These are phyloP conservation scores for Drosophila quadrilineata DNA, from an alignment of 1,140 invertebrate species.

Conservation along the genomic window DNA sequence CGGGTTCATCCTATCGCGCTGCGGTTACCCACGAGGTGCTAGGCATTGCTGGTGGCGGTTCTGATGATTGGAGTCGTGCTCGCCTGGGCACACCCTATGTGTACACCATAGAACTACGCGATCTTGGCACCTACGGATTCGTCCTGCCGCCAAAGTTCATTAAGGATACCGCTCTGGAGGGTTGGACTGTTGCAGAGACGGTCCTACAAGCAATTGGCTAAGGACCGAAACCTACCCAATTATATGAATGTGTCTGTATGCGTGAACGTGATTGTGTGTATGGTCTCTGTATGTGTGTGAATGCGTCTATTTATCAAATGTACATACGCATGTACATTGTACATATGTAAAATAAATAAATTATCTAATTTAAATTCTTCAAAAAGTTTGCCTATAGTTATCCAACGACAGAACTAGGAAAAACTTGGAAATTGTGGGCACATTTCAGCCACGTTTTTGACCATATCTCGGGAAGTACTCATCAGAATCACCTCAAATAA, in stretches of 20 bases:
- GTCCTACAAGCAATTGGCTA: slow-evolving; percentile 83
- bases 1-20: slow-evolving; percentile 51
- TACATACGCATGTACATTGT: slow-evolving; percentile 32
- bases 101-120: slow-evolving; percentile 93
- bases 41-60: slow-evolving; percentile 90
- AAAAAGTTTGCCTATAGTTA: neutral
- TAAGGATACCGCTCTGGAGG: slow-evolving; percentile 90
- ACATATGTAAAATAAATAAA: slow-evolving; percentile 38
- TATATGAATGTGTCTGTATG: neutral
- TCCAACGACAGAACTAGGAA: too few relatives aligned
- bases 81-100: slow-evolving; percentile 90
- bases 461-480: too few relatives aligned
- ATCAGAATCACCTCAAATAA: too few relatives aligned
- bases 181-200: slow-evolving; percentile 89
- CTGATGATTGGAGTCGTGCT: slow-evolving; percentile 95
- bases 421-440: too few relatives aligned
- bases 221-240: neutral
- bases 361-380: slow-evolving; percentile 18
- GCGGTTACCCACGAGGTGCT: slow-evolving; percentile 82
- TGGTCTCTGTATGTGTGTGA: slow-evolving; percentile 7
- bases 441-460: too few relatives aligned
- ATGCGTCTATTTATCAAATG: slow-evolving; percentile 30
- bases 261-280: neutral
- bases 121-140: slow-evolving; percentile 93
- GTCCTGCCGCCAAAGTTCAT: slow-evolving; percentile 91